phyloP scores from a whole-genome alignment of 2,113 vertebrate genomes.

The Pipra filicauda region DNA sequence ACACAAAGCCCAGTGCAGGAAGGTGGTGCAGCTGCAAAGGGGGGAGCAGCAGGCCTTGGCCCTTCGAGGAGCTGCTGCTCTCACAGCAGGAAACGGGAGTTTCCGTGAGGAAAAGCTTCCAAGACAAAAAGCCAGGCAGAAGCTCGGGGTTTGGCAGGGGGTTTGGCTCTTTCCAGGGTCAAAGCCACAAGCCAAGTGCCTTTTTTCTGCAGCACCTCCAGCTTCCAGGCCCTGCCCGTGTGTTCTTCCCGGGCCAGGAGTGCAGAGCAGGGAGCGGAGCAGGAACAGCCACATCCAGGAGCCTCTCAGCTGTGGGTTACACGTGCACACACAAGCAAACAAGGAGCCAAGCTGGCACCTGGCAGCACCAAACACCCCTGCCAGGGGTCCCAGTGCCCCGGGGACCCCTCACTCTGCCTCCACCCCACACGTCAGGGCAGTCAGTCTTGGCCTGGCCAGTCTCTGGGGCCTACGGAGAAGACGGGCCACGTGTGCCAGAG shows the following conservation, averaged over 20 bases:
- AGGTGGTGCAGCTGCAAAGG: background rate
- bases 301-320: background rate
- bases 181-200: background rate
- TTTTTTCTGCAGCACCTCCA: background rate
- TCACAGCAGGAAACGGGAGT: background rate
- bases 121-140: constrained; percentile 40
- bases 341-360: background rate
- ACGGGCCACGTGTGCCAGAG: background rate
- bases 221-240: background rate
- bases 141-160: constrained; percentile 14
- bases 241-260: background rate
- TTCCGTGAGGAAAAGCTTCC: background rate
- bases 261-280: background rate
- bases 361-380: background rate
- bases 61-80: background rate
- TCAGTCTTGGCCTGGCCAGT: background rate
- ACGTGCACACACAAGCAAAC: background rate
- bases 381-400: background rate
- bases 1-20: background rate
- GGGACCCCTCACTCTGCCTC: background rate
- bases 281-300: background rate
- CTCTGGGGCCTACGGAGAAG: background rate
- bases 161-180: background rate
- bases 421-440: accelerated
- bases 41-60: background rate